Conservation (phyloP, 2,888 invertebrate genomes). For the Chrysina gloriosa region DNA sequence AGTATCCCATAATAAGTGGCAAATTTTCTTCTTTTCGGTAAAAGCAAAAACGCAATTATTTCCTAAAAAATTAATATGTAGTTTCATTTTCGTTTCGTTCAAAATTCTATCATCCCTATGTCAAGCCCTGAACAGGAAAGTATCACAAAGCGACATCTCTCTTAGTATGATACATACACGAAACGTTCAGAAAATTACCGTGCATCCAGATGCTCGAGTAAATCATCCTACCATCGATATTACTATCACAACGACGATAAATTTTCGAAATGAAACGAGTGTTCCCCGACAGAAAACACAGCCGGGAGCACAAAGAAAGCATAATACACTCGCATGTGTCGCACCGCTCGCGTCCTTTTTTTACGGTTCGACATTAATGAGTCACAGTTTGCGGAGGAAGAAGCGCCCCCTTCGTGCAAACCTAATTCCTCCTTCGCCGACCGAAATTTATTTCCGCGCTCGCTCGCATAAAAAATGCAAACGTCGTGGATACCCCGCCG, state of each 20-base stretch:
- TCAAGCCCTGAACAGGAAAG: too few species aligned
- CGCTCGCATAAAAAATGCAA: slow-evolving; percentile 50
- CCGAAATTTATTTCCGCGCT: slow-evolving; percentile 52
- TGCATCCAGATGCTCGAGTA: too few species aligned
- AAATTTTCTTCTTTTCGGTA: too few species aligned
- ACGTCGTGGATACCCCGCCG: slow-evolving; percentile 47
- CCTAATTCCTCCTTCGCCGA: slow-evolving; percentile 14
- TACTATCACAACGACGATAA: slow-evolving; percentile 20
- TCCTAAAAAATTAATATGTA: too few species aligned
- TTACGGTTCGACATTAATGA: slow-evolving; percentile 41
- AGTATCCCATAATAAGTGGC: too few species aligned
- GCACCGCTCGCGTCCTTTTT: too few species aligned
- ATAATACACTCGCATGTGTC: slow-evolving; percentile 50
- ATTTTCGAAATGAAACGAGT: slow-evolving; percentile 38
- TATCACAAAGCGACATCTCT: too few species aligned
- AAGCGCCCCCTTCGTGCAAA: slow-evolving; percentile 23
- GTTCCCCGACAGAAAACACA: slow-evolving; percentile 27
- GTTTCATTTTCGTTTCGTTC: too few species aligned
- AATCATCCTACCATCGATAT: neutral
- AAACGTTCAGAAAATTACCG: too few species aligned
- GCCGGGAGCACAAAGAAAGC: slow-evolving; percentile 20
- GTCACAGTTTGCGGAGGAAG: slow-evolving; percentile 34
- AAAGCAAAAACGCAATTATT: too few species aligned
- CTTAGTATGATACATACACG: too few species aligned
- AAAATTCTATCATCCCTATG: too few species aligned